Conservation (phyloP, 2,113 vertebrate genomes). For the Indicator indicator region DNA sequence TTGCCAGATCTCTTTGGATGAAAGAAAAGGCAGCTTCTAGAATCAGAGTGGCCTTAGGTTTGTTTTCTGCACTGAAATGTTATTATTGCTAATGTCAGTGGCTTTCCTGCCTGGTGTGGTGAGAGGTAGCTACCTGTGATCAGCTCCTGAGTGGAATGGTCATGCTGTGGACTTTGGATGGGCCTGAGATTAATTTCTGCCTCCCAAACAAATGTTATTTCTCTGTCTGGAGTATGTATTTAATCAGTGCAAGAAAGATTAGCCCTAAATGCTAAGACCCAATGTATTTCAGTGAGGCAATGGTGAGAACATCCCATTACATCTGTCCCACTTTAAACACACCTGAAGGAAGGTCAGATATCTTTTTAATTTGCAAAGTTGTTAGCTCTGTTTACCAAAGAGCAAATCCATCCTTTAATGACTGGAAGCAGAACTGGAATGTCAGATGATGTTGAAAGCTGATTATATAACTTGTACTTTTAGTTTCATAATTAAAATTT, state of each 20-base stretch:
- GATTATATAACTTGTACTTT: conserved; percentile 71
- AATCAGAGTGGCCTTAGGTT: background rate
- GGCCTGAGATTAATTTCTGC: background rate
- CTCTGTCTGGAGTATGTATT: background rate
- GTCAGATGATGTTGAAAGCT: conserved; percentile 78
- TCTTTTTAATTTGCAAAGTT: conserved; percentile 26
- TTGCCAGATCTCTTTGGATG: background rate
- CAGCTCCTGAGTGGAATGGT: background rate
- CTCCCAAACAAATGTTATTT: background rate
- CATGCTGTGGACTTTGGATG: background rate
- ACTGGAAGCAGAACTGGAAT: conserved; percentile 70
- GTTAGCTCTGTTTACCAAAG: conserved; percentile 41
- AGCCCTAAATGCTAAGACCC: background rate
- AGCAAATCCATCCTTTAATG: conserved; percentile 66
- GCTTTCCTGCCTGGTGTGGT: background rate
- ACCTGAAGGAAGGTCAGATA: conserved; percentile 36
- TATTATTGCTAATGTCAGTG: background rate
- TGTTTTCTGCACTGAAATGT: background rate
- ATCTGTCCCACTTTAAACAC: conserved; percentile 36
- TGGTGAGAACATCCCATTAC: conserved; percentile 7
- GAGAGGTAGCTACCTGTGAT: background rate
- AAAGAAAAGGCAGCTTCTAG: background rate
- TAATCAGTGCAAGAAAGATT: background rate
- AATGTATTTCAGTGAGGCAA: background rate
- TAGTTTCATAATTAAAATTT: conserved; percentile 78